Conservation (phyloP, 2,888 invertebrate genomes). For the Smittia sp. region DNA sequence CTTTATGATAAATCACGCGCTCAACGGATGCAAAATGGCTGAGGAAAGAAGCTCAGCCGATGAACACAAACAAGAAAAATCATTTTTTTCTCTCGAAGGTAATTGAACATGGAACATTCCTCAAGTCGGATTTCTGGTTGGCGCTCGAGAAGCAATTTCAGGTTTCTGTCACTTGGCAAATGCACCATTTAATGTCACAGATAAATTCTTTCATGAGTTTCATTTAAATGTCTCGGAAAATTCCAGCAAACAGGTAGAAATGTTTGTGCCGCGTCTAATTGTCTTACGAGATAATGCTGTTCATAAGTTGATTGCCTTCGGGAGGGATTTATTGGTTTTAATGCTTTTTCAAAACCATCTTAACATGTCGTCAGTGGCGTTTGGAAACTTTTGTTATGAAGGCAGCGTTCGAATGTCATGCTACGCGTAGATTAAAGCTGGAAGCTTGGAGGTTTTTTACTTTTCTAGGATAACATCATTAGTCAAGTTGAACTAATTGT, state of each 20-base stretch:
- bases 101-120: neutral
- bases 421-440: no score
- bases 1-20: conserved; percentile 28
- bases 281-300: conserved; percentile 28
- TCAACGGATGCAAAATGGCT: conserved; percentile 24
- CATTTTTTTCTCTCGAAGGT: neutral
- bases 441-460: no score
- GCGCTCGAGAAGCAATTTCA: no score
- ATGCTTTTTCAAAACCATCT: no score
- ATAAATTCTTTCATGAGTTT: no score
- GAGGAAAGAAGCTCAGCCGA: neutral
- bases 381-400: neutral
- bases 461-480: no score
- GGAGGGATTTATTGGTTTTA: conserved; percentile 11
- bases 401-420: neutral
- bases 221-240: neutral
- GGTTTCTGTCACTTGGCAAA: no score
- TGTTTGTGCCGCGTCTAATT: neutral
- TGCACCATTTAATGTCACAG: no score
- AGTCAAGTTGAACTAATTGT: no score
- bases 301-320: conserved; percentile 19
- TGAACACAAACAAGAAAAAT: neutral
- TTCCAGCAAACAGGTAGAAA: neutral
- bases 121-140: neutral
- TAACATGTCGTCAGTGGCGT: neutral